phyloP scores from a whole-genome alignment of 1,140 invertebrate species.

The Leptinotarsa lineolata region DNA sequence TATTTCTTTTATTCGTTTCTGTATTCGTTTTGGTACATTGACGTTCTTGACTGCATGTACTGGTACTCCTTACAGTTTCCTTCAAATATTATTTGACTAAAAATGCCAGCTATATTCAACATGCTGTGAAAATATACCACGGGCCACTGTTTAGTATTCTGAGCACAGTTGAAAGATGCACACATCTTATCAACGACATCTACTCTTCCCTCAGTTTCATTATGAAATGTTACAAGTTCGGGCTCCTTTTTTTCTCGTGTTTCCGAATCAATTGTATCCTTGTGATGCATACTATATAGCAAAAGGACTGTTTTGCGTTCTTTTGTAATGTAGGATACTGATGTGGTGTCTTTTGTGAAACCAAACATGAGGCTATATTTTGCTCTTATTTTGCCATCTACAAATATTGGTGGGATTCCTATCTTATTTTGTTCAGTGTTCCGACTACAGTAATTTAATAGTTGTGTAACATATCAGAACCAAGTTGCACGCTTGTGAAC shows the following conservation, averaged over 20 bases:
- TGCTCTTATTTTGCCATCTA: constrained; percentile 15
- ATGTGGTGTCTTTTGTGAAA: constrained; percentile 20
- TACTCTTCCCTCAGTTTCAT: constrained; percentile 31
- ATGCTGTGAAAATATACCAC: constrained; percentile 1
- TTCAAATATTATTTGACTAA: not conserved
- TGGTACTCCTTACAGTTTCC: not conserved
- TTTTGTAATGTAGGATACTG: constrained; percentile 21
- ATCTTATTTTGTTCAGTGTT: constrained; percentile 31
- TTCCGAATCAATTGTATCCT: constrained; percentile 23
- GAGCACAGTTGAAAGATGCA: constrained; percentile 24
- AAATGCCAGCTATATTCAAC: not conserved
- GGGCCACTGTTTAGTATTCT: constrained; percentile 30
- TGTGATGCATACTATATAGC: constrained; percentile 31
- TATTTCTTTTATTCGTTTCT: constrained; percentile 3
- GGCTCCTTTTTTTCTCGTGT: constrained; percentile 25
- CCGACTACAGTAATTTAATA: constrained; percentile 29
- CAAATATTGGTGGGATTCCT: constrained; percentile 36
- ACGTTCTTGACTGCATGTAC: not conserved
- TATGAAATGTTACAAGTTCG: constrained; percentile 32
- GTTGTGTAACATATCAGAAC: constrained; percentile 18
- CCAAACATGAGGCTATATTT: constrained; percentile 12
- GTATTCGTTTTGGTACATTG: constrained; percentile 7
- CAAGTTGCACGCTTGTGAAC: constrained; percentile 42
- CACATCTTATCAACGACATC: constrained; percentile 32
- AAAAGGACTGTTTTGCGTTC: constrained; percentile 26